phyloP scores from a whole-genome alignment of 2,113 vertebrate species.

The Aphyosemion australe region DNA sequence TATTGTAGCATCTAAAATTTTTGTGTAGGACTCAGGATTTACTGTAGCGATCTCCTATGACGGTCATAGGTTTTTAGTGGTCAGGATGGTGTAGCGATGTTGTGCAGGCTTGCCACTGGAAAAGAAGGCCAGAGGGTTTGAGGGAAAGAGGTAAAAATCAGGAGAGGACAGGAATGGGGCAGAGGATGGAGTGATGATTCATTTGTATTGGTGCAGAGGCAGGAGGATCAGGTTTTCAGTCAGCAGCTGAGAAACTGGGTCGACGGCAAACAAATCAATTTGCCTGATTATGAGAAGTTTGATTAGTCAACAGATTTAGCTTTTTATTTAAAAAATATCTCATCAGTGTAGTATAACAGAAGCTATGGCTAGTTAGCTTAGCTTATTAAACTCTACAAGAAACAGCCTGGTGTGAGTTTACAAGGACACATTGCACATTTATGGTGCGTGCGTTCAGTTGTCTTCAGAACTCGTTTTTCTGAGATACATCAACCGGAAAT shows the following conservation, averaged over 20 bases:
- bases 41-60: conserved; percentile 40
- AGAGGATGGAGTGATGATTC: conserved; percentile 55
- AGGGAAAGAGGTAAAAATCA: conserved; percentile 10
- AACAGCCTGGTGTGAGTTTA: too few relatives aligned
- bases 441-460: too few relatives aligned
- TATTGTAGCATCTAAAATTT: not conserved
- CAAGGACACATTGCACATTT: too few relatives aligned
- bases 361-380: not conserved
- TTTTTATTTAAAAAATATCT: conserved; percentile 3
- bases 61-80: conserved; percentile 28
- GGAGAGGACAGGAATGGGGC: too few relatives aligned
- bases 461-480: too few relatives aligned
- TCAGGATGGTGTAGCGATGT: conserved; percentile 16
- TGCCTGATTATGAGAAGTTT: conserved; percentile 12
- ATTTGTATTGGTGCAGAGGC: not conserved
- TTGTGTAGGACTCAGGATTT: not conserved
- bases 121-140: conserved; percentile 49
- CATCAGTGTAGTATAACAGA: not conserved
- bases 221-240: too few relatives aligned
- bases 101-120: conserved; percentile 10
- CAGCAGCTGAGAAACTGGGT: too few relatives aligned
- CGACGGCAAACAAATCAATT: conserved; percentile 13
- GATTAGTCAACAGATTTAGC: not conserved
- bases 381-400: too few relatives aligned
- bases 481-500: too few relatives aligned